These are phyloP conservation scores for Onychomys arenicola DNA, from an alignment of 2,797 vertebrate species.

Conservation along the genomic window DNA sequence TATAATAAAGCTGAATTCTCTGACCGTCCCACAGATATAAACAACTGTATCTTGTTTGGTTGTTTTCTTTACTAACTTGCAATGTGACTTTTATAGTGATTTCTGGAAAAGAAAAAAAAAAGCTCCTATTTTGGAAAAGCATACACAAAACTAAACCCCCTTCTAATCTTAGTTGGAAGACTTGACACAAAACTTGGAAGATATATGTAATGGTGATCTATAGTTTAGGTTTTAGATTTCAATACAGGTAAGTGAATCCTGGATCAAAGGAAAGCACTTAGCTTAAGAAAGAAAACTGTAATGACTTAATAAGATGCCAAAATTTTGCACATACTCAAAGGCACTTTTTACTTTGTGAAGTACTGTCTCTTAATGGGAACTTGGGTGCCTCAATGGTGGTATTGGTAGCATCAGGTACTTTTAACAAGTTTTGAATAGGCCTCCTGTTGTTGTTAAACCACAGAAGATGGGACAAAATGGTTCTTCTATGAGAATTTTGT, in stretches of 20 bases:
- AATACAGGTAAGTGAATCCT: constrained; percentile 3
- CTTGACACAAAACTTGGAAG: neutral
- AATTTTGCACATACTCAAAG: neutral
- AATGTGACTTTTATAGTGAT: constrained; percentile 21
- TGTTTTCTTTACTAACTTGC: constrained; percentile 6
- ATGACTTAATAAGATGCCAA: neutral
- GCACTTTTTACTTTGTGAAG: neutral
- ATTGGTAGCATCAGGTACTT: neutral
- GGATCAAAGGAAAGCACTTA: constrained; percentile 17
- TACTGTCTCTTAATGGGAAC: neutral
- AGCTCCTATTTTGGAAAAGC: neutral
- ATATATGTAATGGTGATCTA: neutral
- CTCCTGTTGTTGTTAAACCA: neutral
- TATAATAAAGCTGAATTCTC: constrained; percentile 26
- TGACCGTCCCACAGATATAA: neutral
- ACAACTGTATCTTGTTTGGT: neutral
- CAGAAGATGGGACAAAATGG: neutral
- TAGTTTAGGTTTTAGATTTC: neutral
- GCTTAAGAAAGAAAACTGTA: neutral
- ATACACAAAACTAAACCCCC: neutral
- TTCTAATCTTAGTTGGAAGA: neutral
- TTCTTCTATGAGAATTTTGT: neutral
- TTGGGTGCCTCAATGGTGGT: too few species aligned
- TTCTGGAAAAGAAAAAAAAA: neutral
- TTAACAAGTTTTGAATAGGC: neutral